Percentiles rank a stretch among this genome's conserved stretches.
Conservation (phyloP, 2,888 invertebrate species). For the Synergus umbraculus region DNA sequence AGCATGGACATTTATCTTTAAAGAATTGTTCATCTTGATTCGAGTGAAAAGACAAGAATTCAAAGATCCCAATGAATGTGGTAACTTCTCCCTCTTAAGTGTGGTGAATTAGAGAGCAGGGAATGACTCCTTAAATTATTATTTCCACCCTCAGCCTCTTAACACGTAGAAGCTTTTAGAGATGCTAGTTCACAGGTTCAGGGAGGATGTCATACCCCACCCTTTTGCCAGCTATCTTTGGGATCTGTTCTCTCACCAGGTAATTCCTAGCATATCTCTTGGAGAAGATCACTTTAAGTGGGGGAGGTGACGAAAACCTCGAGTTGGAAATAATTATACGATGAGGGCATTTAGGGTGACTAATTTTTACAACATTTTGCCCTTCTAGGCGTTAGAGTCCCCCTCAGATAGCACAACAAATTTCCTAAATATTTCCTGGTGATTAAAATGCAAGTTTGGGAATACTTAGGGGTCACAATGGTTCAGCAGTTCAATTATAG, state of each 20-base stretch:
- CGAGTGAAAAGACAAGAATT: not conserved
- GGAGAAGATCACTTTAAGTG: conserved; percentile 2
- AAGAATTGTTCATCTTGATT: not conserved
- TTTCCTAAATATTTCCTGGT: no score
- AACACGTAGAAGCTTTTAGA: conserved; percentile 52
- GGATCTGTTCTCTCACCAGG: conserved; percentile 42
- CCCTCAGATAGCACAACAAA: no score
- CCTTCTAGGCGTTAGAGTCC: not conserved
- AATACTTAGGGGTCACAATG: no score
- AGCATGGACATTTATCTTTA: not conserved
- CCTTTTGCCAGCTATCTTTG: conserved; percentile 8
- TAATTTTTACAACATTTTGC: not conserved
- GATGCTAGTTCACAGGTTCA: conserved; percentile 33
- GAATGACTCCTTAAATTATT: conserved; percentile 31
- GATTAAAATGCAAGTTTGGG: no score
- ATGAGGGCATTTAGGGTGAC: no score
- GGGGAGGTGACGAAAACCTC: not conserved
- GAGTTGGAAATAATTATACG: not conserved
- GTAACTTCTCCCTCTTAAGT: not conserved
- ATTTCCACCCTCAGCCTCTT: conserved; percentile 25
- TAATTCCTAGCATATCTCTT: conserved; percentile 34
- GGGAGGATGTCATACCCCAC: not conserved
- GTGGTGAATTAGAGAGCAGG: conserved; percentile 30
- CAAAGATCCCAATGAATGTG: not conserved
- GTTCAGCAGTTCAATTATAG: no score